These are phyloP conservation scores for Folsomia manolachei DNA, from an alignment of 2,888 invertebrate genomes.

Conservation along the genomic window DNA sequence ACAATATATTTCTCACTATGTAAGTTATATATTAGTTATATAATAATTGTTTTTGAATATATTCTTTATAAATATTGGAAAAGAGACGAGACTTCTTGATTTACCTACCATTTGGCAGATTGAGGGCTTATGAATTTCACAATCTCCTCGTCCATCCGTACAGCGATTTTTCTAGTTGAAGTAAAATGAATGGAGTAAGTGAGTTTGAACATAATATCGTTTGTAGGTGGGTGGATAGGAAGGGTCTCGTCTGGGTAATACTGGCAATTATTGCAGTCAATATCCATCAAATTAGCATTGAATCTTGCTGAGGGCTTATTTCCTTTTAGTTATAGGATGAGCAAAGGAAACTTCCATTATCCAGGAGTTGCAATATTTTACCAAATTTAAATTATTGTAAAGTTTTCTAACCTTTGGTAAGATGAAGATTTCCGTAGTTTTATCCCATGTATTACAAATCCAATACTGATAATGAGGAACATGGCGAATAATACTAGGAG, in stretches of 20 bases:
- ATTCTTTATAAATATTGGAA: no score
- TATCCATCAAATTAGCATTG: no score
- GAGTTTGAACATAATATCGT: no score
- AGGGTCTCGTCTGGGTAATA: no score
- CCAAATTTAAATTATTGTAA: no score
- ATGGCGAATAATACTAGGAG: slow-evolving; percentile 48
- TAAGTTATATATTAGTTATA: no score
- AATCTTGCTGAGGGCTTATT: background rate
- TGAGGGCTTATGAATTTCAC: slow-evolving; percentile 13
- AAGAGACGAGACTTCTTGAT: background rate
- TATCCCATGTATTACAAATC: slow-evolving; percentile 45
- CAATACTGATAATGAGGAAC: slow-evolving; percentile 44
- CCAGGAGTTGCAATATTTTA: no score
- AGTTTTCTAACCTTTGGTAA: slow-evolving; percentile 50
- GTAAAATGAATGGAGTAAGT: background rate
- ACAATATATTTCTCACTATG: no score
- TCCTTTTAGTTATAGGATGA: background rate
- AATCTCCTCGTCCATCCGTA: slow-evolving; percentile 18
- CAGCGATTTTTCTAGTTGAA: slow-evolving; percentile 17
- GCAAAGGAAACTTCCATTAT: slow-evolving; percentile 2
- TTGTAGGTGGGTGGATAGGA: no score
- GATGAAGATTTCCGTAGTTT: slow-evolving; percentile 35
- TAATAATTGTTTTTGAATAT: no score
- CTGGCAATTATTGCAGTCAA: no score
- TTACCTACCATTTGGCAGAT: background rate